Base-by-base conservation (phyloP, 2,797 vertebrate genomes). In the Naso thynnoides region DNA sequence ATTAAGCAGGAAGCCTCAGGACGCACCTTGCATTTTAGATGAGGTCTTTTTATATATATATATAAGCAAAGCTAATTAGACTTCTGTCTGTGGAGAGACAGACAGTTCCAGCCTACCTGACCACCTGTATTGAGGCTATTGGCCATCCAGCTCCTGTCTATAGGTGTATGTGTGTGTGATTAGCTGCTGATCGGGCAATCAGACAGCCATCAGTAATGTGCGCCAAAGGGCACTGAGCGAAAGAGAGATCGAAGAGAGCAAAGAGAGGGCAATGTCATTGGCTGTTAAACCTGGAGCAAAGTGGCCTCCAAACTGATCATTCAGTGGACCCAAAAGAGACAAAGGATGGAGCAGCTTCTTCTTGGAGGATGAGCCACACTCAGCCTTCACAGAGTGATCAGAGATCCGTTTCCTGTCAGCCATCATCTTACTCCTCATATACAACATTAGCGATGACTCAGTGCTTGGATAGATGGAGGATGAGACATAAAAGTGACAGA, bases 381-480 rank as follows among this genome's bases (percentile, higher is more conserved):
- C 54, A 69, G 53, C 36, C 38, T 54, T 3, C 8, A 2, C 26
- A 13, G 39, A 73, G 44, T 9, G 13, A 6, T 6, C 31, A 62
- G 59, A 29, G 56, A 73, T 55, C 57, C 48, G 68, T 39, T 88
- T 87, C 76, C 83, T 74, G 86, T 83, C 84, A 86, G 90, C 82
- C 84, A 82, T 83, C 85, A 81, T 88, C 76, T 50, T 21, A 36
- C 60, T 78, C 33, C 58, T 70, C 72, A 49, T 14, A 42, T 54
- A 67, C 70, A 64, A 70, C 79, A 78, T 76, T 50, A 53, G 27
- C 70, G 86, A 88, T 92, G 88, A 92, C 63, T 90, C 88, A 91
- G 56, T 76, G 64, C 39, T 74, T 45, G 54, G 33, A 76, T 29
- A 65, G 78, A 71, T 38, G 49, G 54, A 67, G 29, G 61, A 49